These are phyloP conservation scores for Aproaerema taeniolella DNA, from an alignment of 2,888 invertebrate species.

Conservation along the genomic window DNA sequence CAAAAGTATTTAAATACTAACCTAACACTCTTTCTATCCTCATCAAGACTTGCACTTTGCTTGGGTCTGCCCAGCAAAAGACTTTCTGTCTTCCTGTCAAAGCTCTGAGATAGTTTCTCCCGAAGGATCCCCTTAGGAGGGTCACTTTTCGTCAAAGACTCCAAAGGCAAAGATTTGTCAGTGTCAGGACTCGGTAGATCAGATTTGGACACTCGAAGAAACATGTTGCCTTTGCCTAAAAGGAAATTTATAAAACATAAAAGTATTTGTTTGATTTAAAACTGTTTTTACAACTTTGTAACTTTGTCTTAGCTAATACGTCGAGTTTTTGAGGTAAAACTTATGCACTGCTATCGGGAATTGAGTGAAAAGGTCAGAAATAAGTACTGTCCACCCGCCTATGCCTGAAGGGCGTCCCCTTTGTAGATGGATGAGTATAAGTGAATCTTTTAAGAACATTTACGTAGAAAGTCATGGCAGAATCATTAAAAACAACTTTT, in stretches of 20 bases:
- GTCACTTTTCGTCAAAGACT: constrained; percentile 63
- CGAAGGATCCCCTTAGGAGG: constrained; percentile 80
- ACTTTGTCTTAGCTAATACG: too few relatives aligned
- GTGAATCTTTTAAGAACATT: too few relatives aligned
- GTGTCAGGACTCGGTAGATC: constrained; percentile 66
- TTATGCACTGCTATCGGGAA: too few relatives aligned
- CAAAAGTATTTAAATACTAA: constrained; percentile 26
- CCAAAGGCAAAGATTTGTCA: constrained; percentile 55
- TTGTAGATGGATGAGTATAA: too few relatives aligned
- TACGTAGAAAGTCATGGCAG: too few relatives aligned
- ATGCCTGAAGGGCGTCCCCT: too few relatives aligned
- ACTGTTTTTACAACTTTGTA: too few relatives aligned
- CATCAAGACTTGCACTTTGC: constrained; percentile 76
- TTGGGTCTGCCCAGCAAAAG: constrained; percentile 39
- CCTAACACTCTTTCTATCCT: constrained; percentile 86
- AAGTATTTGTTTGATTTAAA: neutral
- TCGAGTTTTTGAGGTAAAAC: too few relatives aligned
- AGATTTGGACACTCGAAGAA: constrained; percentile 51
- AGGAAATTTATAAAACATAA: neutral
- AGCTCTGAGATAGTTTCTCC: constrained; percentile 68
- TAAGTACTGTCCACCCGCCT: too few relatives aligned
- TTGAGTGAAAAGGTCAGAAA: too few relatives aligned
- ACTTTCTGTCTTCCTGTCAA: constrained; percentile 47
- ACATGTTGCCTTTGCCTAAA: constrained; percentile 62
- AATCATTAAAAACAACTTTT: too few relatives aligned